Evolutionary conservation across 2,888 invertebrate species (phyloP).

Genomic region (Drosophila anceps): DNA sequence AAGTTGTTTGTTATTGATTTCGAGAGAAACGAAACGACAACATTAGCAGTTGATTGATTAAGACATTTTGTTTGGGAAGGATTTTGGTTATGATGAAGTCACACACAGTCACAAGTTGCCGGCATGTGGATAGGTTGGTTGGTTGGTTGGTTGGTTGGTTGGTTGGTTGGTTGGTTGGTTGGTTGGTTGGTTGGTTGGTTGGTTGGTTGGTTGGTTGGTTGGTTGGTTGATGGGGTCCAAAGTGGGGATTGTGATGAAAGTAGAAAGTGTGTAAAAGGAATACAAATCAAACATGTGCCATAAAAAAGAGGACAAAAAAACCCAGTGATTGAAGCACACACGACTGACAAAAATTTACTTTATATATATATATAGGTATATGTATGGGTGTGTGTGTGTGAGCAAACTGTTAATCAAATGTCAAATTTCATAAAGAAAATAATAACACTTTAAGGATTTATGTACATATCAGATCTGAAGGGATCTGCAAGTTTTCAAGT

Average conservation of each 20-base stretch:
- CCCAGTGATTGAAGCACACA: constrained; percentile 15
- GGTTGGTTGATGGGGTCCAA: constrained; percentile 18
- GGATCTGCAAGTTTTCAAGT: background rate
- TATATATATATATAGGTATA: background rate
- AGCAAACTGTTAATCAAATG: constrained; percentile 14
- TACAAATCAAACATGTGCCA: constrained; percentile 73
- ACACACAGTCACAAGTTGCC: constrained; percentile 30
- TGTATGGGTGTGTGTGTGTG: background rate
- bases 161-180: constrained; percentile 7
- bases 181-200: constrained; percentile 7
- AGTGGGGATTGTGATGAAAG: constrained; percentile 42
- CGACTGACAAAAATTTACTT: constrained; percentile 6
- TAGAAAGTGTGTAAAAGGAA: constrained; percentile 63
- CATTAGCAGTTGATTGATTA: constrained; percentile 69
- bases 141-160: constrained; percentile 11
- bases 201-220: constrained; percentile 9
- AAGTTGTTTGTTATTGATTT: constrained; percentile 57
- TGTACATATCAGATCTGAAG: background rate
- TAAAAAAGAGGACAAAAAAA: constrained; percentile 17
- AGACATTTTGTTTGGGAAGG: constrained; percentile 24
- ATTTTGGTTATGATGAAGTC: constrained; percentile 5
- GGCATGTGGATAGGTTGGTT: constrained; percentile 10
- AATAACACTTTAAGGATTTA: background rate
- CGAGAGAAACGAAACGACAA: constrained; percentile 68
- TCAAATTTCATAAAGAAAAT: background rate